Evolutionary conservation across 1,140 invertebrate genomes (phyloP).

Genomic region (Chironomus tepperi): DNA sequence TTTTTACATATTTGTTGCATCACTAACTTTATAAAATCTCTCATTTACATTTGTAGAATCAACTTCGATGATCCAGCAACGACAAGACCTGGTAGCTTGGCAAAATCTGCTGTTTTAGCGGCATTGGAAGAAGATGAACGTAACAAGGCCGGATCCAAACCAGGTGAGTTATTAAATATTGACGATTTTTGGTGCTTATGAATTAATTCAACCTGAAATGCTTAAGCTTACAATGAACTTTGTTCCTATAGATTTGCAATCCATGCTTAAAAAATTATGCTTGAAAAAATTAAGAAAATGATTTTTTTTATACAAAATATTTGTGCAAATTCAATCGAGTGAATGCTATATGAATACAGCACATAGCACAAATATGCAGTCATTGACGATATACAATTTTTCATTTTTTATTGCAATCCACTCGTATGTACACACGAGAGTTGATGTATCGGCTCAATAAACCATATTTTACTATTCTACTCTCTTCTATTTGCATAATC

Average conservation of each 20-base stretch:
- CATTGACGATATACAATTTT: no score
- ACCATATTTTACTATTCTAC: neutral
- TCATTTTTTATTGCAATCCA: no score
- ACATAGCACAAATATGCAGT: neutral
- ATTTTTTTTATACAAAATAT: neutral
- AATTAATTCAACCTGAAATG: neutral
- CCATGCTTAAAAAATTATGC: neutral
- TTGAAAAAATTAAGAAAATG: neutral
- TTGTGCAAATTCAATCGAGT: neutral
- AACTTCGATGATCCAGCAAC: slow-evolving; percentile 58
- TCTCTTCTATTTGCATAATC: neutral
- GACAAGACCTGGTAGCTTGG: slow-evolving; percentile 63
- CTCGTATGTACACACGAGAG: neutral
- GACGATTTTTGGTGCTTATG: neutral
- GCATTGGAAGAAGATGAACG: slow-evolving; percentile 74
- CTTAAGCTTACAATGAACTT: neutral
- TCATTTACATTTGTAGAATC: slow-evolving; percentile 46
- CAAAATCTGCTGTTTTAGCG: slow-evolving; percentile 69
- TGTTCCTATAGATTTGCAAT: neutral
- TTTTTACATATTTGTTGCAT: no score
- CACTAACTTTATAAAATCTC: neutral
- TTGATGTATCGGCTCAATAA: neutral
- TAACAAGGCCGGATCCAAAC: slow-evolving; percentile 46
- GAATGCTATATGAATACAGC: no score
- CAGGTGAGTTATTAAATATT: slow-evolving; percentile 45